phyloP scores from a whole-genome alignment of 2,888 invertebrate species.

The Chironomus riparius region DNA sequence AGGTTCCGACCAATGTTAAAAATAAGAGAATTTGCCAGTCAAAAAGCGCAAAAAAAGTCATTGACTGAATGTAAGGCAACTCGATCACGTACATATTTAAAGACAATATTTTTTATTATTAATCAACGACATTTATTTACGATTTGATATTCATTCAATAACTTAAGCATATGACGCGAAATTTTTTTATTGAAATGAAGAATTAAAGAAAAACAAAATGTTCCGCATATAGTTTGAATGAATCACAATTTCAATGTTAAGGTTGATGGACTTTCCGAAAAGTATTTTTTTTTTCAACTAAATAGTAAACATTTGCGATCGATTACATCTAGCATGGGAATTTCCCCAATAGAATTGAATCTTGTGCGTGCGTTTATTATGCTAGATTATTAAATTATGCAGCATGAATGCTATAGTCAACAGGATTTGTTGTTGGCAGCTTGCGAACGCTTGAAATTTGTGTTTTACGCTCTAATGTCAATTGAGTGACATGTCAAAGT shows the following conservation, averaged over 20 bases:
- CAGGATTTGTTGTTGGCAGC: too few relatives aligned
- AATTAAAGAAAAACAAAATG: background rate
- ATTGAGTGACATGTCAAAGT: too few relatives aligned
- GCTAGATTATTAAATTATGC: too few relatives aligned
- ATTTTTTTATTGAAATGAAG: background rate
- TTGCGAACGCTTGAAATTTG: too few relatives aligned
- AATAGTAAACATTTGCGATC: too few relatives aligned
- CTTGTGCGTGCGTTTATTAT: background rate
- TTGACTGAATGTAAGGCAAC: too few relatives aligned
- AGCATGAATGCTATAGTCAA: too few relatives aligned
- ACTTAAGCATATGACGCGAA: background rate
- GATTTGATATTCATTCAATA: background rate
- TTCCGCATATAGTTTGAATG: background rate
- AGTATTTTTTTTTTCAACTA: background rate
- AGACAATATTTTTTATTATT: background rate
- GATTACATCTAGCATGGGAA: background rate
- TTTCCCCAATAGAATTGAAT: background rate
- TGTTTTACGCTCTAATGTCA: too few relatives aligned
- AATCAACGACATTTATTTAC: background rate
- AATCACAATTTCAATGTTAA: background rate
- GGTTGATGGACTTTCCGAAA: conserved; percentile 6
- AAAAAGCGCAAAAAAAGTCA: too few relatives aligned
- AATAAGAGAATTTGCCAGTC: too few relatives aligned
- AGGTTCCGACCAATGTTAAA: too few relatives aligned
- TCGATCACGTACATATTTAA: background rate